Base-by-base conservation (phyloP, 23 tunicate genomes). In the Phallusia fumigata region DNA sequence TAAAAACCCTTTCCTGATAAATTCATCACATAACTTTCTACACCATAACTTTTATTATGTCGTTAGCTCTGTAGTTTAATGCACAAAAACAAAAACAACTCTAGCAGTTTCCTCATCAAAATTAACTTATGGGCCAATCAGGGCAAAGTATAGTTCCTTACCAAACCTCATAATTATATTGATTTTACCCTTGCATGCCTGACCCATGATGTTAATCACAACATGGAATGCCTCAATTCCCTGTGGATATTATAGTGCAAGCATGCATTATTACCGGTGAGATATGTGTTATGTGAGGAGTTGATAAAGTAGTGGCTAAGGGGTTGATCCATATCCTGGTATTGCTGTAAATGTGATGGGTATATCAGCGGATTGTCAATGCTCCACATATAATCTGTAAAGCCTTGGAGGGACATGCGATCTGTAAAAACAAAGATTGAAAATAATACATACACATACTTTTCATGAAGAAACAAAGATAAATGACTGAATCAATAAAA, bases 221-320 rank as follows among this genome's bases (percentile, higher is more conserved):
- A 65, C 11, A 53, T 18, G 21, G 21, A 53, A 19, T 30, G 32
- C 32, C 31, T 65, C 19, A 65, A 30, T 65, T 65, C 32, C 32
- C 32, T 65, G 10, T 40, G 47, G 47, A 40, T 40, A 40, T 40
- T 40, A 40, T 40, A 10, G 47, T 33, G n/a, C 64, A 5, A 5
- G 33, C 50, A 82, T 16, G 18, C 35, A 22, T 22, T 58, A 58
- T 58, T 58, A 82, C 96, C 99, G 1, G 90, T 90, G 72, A 95
- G 81, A 65, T 95, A 95, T 5, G 99, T 95, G 76, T 95, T 95
- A 80, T 95, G 99, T 6, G 96, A 90, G 3, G 99, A 95, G 50
- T 84, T 87, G 64, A 95, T 91, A 64, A 86, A 95, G 81, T 95
- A 95, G 65, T 95, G 92, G 78, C 86, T 82, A 36, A 95, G 89